phyloP scores from a whole-genome alignment of 2,113 vertebrate species.

The Chaetorhynchus papuensis region DNA sequence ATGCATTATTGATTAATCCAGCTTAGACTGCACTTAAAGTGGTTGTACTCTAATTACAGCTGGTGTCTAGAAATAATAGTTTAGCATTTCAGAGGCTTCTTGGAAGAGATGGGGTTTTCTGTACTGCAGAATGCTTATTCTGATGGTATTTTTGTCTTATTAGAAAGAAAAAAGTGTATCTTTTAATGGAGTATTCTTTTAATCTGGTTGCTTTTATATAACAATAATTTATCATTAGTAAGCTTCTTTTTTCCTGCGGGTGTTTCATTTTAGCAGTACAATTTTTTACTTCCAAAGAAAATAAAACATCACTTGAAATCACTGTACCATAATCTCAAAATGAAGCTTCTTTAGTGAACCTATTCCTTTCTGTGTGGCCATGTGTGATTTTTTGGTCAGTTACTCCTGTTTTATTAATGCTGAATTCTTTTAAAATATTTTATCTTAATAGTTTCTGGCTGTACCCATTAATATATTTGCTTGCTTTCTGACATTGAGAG shows the following conservation, averaged over 20 bases:
- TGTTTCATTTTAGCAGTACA: not conserved
- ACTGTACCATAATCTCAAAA: not conserved
- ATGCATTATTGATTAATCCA: constrained; percentile 49
- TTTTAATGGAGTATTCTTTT: not conserved
- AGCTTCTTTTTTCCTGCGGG: not conserved
- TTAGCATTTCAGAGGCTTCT: constrained; percentile 3
- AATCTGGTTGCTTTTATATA: not conserved
- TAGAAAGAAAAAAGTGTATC: not conserved
- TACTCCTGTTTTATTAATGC: not conserved
- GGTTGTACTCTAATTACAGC: constrained; percentile 14
- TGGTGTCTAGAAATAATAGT: constrained; percentile 3
- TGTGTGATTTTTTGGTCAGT: not conserved
- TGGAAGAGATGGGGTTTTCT: not conserved
- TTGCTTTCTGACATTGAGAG: not conserved
- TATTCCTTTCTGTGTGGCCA: not conserved
- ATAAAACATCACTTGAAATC: not conserved
- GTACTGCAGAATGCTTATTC: not conserved
- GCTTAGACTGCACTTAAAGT: not conserved
- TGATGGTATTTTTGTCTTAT: not conserved
- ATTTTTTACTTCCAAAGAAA: not conserved
- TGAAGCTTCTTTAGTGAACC: not conserved
- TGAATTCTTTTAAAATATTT: not conserved
- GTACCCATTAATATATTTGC: not conserved
- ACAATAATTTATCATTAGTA: not conserved
- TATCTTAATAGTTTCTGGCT: not conserved